Percentiles rank a stretch among this genome's conserved stretches.
Conservation (phyloP, 2,113 vertebrate genomes). For the Ibidorhyncha struthersii region DNA sequence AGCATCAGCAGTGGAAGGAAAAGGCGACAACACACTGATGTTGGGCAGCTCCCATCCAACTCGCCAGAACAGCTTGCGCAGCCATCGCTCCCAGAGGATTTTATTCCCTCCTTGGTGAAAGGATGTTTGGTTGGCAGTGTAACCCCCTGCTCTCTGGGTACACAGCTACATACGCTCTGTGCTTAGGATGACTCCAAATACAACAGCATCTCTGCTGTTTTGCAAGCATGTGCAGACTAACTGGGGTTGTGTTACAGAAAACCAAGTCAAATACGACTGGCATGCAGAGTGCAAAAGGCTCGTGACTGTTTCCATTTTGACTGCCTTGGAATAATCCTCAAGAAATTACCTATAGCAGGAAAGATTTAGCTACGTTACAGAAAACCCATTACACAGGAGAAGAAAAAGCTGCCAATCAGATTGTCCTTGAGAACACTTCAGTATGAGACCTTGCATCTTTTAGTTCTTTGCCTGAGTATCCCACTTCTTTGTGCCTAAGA, state of each 20-base stretch:
- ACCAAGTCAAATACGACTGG: neutral
- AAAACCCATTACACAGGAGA: neutral
- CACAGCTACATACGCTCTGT: neutral
- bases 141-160: neutral
- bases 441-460: neutral
- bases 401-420: neutral
- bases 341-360: neutral
- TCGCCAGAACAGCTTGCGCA: neutral
- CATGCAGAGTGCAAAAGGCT: neutral
- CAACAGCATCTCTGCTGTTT: neutral
- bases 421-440: neutral
- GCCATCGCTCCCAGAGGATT: neutral
- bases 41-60: accelerated
- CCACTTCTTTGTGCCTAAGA: neutral
- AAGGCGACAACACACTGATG: accelerated
- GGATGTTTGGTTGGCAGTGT: neutral
- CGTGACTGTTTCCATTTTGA: neutral
- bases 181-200: neutral
- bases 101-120: neutral
- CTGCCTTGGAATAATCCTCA: neutral
- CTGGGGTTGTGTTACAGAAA: neutral
- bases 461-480: neutral
- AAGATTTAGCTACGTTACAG: neutral
- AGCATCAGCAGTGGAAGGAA: neutral
- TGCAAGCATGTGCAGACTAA: neutral